Evolutionary conservation across 2,113 vertebrate species (phyloP), one percentile per base, ranked within the genome.

Genomic region (Chaetura pelagica): DNA sequence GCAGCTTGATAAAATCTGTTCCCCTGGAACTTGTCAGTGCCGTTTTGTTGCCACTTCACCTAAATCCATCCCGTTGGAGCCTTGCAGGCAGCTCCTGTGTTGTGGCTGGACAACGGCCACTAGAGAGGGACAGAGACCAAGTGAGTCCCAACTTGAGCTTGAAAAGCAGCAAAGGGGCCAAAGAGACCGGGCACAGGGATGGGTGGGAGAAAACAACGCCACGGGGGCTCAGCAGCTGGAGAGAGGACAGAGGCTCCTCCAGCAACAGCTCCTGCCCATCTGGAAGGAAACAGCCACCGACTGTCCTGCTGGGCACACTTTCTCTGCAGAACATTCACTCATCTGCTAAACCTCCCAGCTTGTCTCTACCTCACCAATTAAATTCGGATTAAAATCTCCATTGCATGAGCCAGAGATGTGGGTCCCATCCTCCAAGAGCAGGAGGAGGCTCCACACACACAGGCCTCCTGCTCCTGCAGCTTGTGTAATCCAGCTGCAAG

Each of bases 141-240:
- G 15, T 3, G 2, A 24, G 61, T 1, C 49, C 48, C 4, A 0
- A 0, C 0, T 2, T 1, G 32, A 20, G 49, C 32, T 4, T 1
- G 32, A 7, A 13, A 44, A 55, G 48, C 74, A 14, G 71, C 4
- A 0, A 8, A 11, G 30, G 34, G 30, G 11, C 6, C n/a, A 9
- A 10, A n/a, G 44, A 15, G 16, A 12, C 35, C n/a, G 67, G 40
- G 12, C 2, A 14, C 44, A 17, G 54, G 5, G 48, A 4, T 6
- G n/a, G 72, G 44, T 20, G 38, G 46, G 15, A 26, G 66, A 35
- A 21, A 21, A 12, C 20, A 3, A 18, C 17, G 17, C 51, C 46
- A 2, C 6, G 32, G 55, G 40, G 27, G 68, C 42, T 58, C 35
- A 21, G 66, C 59, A 20, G 46, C 46, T 48, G 7, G 19, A 48